Evolutionary conservation across 2,113 vertebrate species (phyloP).

Genomic region (Dryoscopus gambensis): DNA sequence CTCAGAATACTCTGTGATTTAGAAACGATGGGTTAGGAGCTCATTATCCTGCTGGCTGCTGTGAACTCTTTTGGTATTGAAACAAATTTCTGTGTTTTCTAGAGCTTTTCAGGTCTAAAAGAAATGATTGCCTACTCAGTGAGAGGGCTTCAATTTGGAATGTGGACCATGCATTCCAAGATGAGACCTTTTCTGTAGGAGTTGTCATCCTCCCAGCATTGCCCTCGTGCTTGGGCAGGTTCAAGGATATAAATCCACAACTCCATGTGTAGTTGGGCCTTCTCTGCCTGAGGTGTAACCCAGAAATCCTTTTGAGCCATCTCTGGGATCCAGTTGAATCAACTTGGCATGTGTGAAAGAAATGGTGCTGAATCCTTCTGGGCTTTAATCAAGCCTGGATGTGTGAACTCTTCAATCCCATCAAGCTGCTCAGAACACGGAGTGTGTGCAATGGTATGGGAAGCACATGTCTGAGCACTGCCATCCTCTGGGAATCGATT

Average conservation of each 20-base stretch:
- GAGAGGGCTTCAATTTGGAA: neutral
- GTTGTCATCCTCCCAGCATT: neutral
- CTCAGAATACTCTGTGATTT: neutral
- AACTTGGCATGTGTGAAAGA: neutral
- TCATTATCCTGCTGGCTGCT: neutral
- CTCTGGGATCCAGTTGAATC: neutral
- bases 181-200: neutral
- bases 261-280: neutral
- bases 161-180: accelerated
- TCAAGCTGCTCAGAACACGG: neutral
- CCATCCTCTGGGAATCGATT: neutral
- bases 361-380: neutral
- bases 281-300: neutral
- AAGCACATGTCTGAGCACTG: neutral
- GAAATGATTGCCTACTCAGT: neutral
- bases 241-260: neutral
- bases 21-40: neutral
- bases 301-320: neutral
- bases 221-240: accelerated
- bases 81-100: neutral
- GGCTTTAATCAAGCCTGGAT: neutral
- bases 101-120: neutral
- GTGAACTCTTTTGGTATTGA: neutral
- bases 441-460: neutral
- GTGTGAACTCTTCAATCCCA: neutral